Percentiles rank a stretch among this genome's conserved stretches.
Conservation (phyloP, 37 sponge, comb jelly and placozoan genomes). For the Spongilla lacustris region DNA sequence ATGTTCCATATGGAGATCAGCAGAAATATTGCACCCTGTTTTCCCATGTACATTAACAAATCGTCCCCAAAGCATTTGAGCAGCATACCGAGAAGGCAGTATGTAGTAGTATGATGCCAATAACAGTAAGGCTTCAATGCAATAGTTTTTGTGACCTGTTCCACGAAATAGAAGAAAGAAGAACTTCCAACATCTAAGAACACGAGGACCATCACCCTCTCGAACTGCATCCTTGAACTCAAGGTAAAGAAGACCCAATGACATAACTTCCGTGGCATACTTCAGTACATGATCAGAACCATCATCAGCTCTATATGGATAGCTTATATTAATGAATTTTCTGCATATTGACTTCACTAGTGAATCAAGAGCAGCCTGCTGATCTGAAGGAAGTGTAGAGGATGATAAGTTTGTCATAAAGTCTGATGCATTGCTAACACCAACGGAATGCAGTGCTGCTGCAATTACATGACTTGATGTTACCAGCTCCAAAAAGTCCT, state of each 20-base stretch:
- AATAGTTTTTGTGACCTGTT: slow-evolving; percentile 5
- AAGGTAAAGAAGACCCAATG: not conserved
- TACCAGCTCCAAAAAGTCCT: slow-evolving; percentile 22
- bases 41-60: slow-evolving; percentile 31
- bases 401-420: too few species aligned
- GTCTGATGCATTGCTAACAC: not conserved
- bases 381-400: too few species aligned
- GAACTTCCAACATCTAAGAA: slow-evolving; percentile 12
- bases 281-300: slow-evolving; percentile 2
- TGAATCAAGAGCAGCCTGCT: too few species aligned
- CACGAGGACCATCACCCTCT: slow-evolving; percentile 24
- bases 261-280: slow-evolving; percentile 5
- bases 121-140: not conserved
- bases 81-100: not conserved
- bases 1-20: slow-evolving; percentile 38
- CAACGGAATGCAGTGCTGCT: not conserved
- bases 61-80: not conserved
- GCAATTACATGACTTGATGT: not conserved
- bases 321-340: too few species aligned
- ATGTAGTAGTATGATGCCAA: not conserved
- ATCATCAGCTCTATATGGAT: too few species aligned
- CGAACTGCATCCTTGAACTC: slow-evolving; percentile 13
- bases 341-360: too few species aligned
- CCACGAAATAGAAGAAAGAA: slow-evolving; percentile 5
- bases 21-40: not conserved